These are phyloP conservation scores for Hetaerina titia DNA, from an alignment of 2,888 invertebrate species.

Conservation along the genomic window DNA sequence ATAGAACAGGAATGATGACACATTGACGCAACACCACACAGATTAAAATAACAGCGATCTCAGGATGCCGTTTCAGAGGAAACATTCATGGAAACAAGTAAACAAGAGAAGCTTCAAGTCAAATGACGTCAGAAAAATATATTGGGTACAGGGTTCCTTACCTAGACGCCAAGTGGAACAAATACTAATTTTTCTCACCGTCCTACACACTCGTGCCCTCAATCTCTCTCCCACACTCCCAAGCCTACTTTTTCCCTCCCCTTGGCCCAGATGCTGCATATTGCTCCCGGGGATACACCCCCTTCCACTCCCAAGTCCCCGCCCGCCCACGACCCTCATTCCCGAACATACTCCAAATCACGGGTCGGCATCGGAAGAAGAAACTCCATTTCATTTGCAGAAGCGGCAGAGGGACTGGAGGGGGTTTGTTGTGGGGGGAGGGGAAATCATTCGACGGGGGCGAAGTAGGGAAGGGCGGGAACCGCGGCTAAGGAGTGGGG, in stretches of 20 bases:
- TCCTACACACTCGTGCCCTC: background rate
- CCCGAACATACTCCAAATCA: background rate
- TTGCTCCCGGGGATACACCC: background rate
- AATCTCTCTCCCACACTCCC: background rate
- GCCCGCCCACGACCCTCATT: background rate
- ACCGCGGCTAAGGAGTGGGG: no score
- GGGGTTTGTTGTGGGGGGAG: background rate
- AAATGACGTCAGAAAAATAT: background rate
- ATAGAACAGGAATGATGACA: no score
- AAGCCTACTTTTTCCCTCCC: background rate
- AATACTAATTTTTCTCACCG: background rate
- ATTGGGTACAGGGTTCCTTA: no score
- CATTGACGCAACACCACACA: no score
- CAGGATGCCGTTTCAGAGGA: background rate
- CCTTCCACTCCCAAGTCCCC: background rate
- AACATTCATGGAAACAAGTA: background rate
- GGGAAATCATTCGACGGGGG: background rate
- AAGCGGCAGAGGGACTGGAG: background rate
- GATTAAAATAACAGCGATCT: background rate
- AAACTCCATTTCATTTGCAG: slow-evolving; percentile 35
- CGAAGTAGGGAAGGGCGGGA: no score
- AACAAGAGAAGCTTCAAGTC: background rate
- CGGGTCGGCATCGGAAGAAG: slow-evolving; percentile 4
- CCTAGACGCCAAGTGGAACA: no score
- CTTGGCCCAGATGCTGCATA: background rate